Conservation (phyloP, 1,140 invertebrate species). For the Drosophila prosaltans region DNA sequence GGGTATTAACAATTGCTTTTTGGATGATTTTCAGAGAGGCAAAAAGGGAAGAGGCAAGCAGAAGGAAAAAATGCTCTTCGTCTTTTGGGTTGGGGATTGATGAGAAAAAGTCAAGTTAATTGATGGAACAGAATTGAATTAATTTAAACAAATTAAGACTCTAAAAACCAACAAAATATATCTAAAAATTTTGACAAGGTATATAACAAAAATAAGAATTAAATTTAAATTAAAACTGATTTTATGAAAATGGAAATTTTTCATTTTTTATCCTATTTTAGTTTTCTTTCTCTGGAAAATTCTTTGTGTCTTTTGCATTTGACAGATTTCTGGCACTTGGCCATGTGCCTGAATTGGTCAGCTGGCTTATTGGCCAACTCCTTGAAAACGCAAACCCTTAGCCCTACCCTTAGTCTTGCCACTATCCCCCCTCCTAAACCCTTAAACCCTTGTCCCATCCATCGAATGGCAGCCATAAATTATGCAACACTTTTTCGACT, state of each 20-base stretch:
- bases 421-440: no score
- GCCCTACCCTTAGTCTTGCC: not conserved
- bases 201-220: not conserved
- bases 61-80: not conserved
- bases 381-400: not conserved
- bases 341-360: slow-evolving; percentile 2
- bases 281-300: not conserved
- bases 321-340: slow-evolving; percentile 4
- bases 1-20: slow-evolving; percentile 15
- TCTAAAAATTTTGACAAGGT: not conserved
- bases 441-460: not conserved
- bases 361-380: slow-evolving; percentile 4
- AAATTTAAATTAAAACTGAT: not conserved
- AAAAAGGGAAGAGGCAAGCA: no score
- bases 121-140: slow-evolving; percentile 26
- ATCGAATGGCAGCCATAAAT: slow-evolving; percentile 34
- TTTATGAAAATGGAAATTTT: no score
- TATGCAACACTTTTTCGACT: slow-evolving; percentile 38
- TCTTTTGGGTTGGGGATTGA: not conserved
- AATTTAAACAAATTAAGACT: slow-evolving; percentile 5
- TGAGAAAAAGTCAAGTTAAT: not conserved
- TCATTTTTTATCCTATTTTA: no score
- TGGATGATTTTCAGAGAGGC: not conserved
- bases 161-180: not conserved
- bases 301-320: slow-evolving; percentile 3